Conservation (phyloP, 2,888 invertebrate genomes). For the Seladonia tumulorum region DNA sequence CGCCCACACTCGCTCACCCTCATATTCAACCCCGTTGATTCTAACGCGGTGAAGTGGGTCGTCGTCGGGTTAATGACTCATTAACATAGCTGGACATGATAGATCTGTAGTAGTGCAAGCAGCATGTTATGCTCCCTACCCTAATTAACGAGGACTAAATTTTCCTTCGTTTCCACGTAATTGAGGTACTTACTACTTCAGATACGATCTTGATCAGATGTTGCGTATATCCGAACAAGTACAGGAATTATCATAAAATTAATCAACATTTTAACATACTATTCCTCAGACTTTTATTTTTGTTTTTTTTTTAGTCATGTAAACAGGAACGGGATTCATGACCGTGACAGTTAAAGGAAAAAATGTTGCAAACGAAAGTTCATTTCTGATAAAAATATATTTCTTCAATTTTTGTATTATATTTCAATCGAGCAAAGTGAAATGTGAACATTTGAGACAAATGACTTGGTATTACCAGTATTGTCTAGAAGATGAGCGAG, state of each 20-base stretch:
- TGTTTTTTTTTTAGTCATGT: too few species aligned
- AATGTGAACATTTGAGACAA: too few species aligned
- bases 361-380: too few species aligned
- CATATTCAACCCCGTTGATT: conserved; percentile 21
- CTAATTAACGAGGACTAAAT: conserved; percentile 53
- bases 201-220: not conserved
- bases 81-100: conserved; percentile 76
- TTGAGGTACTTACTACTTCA: not conserved
- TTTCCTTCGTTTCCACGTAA: conserved; percentile 18
- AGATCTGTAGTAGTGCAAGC: conserved; percentile 69
- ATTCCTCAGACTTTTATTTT: not conserved
- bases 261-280: not conserved
- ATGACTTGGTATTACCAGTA: not conserved
- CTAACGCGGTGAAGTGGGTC: conserved; percentile 56
- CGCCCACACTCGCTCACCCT: not conserved
- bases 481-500: not conserved
- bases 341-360: too few species aligned
- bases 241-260: not conserved
- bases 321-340: too few species aligned
- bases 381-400: too few species aligned
- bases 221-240: not conserved
- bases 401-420: too few species aligned
- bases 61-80: conserved; percentile 73
- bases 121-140: conserved; percentile 43
- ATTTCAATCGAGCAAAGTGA: too few species aligned